phyloP scores from a whole-genome alignment of 2,797 vertebrate genomes.

The Pseudochirops corinnae region DNA sequence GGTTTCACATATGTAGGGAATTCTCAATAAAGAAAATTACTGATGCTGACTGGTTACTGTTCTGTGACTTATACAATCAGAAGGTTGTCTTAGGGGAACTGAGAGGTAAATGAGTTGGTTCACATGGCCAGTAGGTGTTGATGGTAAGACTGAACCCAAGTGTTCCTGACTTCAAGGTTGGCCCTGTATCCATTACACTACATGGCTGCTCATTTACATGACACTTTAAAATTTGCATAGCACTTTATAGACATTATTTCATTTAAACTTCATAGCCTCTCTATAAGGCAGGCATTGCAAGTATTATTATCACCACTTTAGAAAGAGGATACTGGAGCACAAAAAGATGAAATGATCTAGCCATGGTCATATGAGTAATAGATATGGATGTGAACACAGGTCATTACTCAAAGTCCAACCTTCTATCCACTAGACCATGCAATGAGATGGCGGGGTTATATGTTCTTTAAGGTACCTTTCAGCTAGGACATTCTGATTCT shows the following conservation, averaged over 20 bases:
- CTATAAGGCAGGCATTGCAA: background rate
- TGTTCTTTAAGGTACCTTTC: background rate
- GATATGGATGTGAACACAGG: background rate
- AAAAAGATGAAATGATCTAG: background rate
- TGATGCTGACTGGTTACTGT: background rate
- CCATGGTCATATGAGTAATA: background rate
- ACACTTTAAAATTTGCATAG: background rate
- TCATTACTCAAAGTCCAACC: background rate
- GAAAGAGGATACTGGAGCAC: background rate
- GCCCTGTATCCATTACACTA: no score
- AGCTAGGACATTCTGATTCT: conserved; percentile 9
- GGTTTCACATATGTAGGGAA: background rate
- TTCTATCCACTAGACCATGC: background rate
- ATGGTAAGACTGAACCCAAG: background rate
- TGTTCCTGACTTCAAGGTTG: background rate
- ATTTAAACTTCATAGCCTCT: background rate
- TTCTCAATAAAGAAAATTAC: background rate
- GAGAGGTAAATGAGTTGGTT: background rate
- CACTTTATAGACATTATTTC: background rate
- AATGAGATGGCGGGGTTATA: background rate
- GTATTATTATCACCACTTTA: background rate
- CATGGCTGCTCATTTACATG: background rate
- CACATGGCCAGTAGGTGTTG: background rate
- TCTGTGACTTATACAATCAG: background rate
- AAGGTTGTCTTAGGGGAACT: background rate